These are phyloP conservation scores for Stichodactyla helianthus DNA, from an alignment of 64 coral and sea anemone species.

Conservation along the genomic window DNA sequence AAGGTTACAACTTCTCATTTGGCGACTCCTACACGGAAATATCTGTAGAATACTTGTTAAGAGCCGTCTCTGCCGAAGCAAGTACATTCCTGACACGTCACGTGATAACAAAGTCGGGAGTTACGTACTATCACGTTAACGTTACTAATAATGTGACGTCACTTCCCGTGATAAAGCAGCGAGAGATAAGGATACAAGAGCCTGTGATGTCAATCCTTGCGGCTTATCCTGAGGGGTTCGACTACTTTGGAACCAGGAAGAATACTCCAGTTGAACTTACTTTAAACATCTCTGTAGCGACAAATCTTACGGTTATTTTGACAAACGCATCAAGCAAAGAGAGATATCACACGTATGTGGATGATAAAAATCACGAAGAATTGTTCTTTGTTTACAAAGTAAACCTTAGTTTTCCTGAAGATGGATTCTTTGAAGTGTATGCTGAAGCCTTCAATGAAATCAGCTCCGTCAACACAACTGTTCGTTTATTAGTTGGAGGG, in stretches of 20 bases:
- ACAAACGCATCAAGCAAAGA: not conserved
- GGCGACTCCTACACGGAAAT: not conserved
- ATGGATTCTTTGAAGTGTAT: conserved; percentile 29
- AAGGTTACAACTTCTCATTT: conserved; percentile 24
- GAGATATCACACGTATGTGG: not conserved
- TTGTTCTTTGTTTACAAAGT: not conserved
- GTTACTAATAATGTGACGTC: conserved; percentile 21
- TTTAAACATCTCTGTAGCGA: conserved; percentile 41
- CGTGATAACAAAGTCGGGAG: not conserved
- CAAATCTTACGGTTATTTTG: conserved; percentile 54
- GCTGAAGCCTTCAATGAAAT: conserved; percentile 65
- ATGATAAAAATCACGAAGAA: not conserved
- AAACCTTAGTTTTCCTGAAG: conserved; percentile 9
- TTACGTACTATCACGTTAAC: conserved; percentile 1
- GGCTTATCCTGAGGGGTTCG: conserved; percentile 48
- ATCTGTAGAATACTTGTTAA: conserved; percentile 12
- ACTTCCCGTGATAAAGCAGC: not conserved
- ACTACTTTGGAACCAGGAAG: conserved; percentile 34
- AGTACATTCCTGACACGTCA: not conserved
- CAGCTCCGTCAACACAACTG: conserved; percentile 43
- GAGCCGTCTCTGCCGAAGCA: conserved; percentile 28
- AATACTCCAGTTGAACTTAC: conserved; percentile 34
- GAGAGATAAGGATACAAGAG: conserved; percentile 29
- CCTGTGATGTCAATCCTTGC: conserved; percentile 22
- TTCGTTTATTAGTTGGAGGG: conserved; percentile 31